A percentile compares a stretch with the other conserved stretches of the same genome.
Conservation (phyloP, 2,113 vertebrate species). For the Thamnophis sirtalis region DNA sequence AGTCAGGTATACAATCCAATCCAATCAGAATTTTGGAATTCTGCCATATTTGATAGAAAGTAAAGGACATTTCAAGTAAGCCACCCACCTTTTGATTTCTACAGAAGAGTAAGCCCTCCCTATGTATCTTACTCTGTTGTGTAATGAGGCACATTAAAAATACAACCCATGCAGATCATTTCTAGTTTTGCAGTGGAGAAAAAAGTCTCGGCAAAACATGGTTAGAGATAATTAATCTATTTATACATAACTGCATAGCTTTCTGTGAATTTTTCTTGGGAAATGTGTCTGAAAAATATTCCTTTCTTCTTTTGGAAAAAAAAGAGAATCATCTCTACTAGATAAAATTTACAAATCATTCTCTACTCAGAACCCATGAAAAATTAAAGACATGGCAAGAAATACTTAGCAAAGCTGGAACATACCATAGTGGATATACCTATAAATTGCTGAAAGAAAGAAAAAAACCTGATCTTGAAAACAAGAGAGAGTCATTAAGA, state of each 20-base stretch:
- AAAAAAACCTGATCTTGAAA: not conserved
- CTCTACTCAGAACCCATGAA: not conserved
- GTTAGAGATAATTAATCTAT: not conserved
- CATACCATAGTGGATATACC: too few relatives aligned
- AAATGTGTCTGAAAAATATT: not conserved
- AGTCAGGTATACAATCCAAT: not conserved
- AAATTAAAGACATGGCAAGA: not conserved
- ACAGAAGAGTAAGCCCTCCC: not conserved
- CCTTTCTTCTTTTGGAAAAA: not conserved
- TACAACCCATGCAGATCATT: not conserved
- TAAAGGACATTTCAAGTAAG: not conserved
- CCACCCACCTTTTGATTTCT: not conserved
- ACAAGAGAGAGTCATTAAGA: not conserved
- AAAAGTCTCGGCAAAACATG: not conserved
- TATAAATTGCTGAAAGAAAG: not conserved
- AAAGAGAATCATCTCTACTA: not conserved
- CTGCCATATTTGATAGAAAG: not conserved
- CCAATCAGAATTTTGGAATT: not conserved
- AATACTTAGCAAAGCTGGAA: not conserved
- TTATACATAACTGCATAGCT: not conserved
- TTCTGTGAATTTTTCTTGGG: not conserved
- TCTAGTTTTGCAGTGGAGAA: not conserved
- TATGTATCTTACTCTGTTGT: not conserved
- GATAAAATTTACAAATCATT: not conserved
- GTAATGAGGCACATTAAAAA: not conserved